Base-by-base conservation (phyloP, 2,888 invertebrate genomes). In the Patella ulyssiponensis region DNA sequence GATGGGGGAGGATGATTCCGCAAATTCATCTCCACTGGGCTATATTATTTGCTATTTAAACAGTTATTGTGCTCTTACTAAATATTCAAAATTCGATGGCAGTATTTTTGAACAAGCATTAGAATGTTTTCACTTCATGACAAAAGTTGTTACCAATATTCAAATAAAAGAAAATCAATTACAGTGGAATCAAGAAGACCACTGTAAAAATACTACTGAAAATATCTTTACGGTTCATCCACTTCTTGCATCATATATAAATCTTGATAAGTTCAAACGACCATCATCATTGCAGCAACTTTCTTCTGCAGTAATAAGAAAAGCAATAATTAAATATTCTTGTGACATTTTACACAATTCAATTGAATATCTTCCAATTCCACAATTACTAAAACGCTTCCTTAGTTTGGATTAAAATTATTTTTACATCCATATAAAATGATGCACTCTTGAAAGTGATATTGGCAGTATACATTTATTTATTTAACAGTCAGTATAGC, bases 21-120 rank as follows among this genome's bases (percentile, higher is more conserved):
- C 14, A 12, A 23, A 12, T 11, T 23, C 20, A 20, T 64, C 64
- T 64, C 64, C 64, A 1, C 23, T 64, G 11, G 64, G 20, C 9
- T 64, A 64, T 64, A 64, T 64, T 9, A 64, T 64, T 9, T 23
- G 64, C 64, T 23, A 23, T 64, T 64, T 64, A 64, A 64, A 64
- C 23, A 64, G 64, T 64, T 64, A 64, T 23, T 20, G 64, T 64
- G 23, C 64, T 23, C 23, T 64, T 20, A 64, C 23, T 20, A 64
- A 64, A 64, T 64, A 64, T 64, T 23, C 64, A 23, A 23, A 12
- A 23, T 20, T 23, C 4, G 20, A 23, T 64, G 12, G 64, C 11
- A 64, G 17, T 23, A 23, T 23, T 64, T 64, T 64, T 23, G 11
- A 64, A 23, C 20, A 20, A 20, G 23, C 64, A 23, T 64, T 64